Base-by-base conservation (phyloP, 2,113 vertebrate species). In the Speoplatyrhinus poulsoni region DNA sequence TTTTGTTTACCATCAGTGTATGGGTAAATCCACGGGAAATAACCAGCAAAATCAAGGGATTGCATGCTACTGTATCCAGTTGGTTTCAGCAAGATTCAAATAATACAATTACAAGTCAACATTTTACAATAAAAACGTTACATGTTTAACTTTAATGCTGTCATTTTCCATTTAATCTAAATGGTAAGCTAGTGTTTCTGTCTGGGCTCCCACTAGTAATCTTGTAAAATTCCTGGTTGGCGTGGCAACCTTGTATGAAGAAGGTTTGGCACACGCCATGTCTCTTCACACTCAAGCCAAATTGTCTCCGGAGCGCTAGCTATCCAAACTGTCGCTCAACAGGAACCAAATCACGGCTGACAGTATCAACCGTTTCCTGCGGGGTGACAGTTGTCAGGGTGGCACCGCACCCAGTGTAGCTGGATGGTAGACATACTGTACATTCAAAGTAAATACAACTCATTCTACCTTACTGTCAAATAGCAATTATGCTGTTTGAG, bases 361-460 rank as follows among this genome's bases (percentile, higher is more conserved):
- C 74, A 86, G 74, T 75, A 81, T 81, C 76, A 79, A 62, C 63
- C 60, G 67, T 75, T 81, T 77, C 81, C 78, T 36, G 36, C 70
- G 81, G 73, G 49, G 68, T 69, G 82, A 65, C 73, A 65, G 69
- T 76, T 71, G 58, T 79, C 67, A 66, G 59, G 41, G 6, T 63
- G 12, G n/a, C 53, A 55, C 11, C 1, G 11, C 58, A 60, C 58
- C 58, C 58, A 15, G 58, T 36, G 12, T 36, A 26, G 33, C 36
- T 33, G 36, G 32, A 36, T 41, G 58, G 33, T 11, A 36, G 41
- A 50, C 53, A 32, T 57, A 66, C 49, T 1, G 13, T 4, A 67
- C 82, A 70, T 76, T 70, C 56, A 60, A 69, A 54, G 65, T 60
- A 58, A 58, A 75, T n/a, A 47, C 11, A 32, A 32, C 17, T 59